Evolutionary conservation across 2,888 invertebrate species (phyloP).

Genomic region (Lydus trimaculatus): DNA sequence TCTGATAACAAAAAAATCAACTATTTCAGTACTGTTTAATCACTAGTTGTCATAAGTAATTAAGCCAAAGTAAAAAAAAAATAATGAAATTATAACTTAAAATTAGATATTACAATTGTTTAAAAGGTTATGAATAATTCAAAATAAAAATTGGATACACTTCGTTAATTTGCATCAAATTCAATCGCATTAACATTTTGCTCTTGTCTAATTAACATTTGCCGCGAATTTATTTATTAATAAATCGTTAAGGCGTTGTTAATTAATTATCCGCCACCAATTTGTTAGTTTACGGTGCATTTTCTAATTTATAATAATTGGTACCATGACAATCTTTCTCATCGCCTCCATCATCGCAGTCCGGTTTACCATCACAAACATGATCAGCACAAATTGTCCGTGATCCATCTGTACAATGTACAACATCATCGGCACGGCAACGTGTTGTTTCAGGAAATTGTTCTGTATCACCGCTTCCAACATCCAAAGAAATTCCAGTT

Average conservation of each 20-base stretch:
- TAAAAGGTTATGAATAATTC: background rate
- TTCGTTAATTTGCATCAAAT: background rate
- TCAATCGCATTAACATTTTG: background rate
- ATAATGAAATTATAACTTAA: constrained; percentile 2
- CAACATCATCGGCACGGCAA: constrained; percentile 64
- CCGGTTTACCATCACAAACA: constrained; percentile 68
- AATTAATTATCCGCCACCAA: constrained; percentile 16
- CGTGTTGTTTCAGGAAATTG: constrained; percentile 38
- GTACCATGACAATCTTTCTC: constrained; percentile 66
- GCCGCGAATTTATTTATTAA: background rate
- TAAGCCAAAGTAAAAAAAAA: background rate
- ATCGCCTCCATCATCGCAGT: constrained; percentile 75
- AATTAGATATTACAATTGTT: background rate
- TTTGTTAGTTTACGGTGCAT: constrained; percentile 22
- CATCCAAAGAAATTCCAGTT: constrained; percentile 13
- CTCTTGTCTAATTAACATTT: background rate
- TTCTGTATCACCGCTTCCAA: constrained; percentile 42
- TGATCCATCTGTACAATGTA: constrained; percentile 62
- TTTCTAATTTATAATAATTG: background rate
- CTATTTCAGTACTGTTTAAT: background rate
- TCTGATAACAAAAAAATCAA: constrained; percentile 53
- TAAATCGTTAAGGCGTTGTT: background rate
- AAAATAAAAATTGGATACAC: background rate
- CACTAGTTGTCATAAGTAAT: background rate
- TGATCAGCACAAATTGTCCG: constrained; percentile 65